Conservation (phyloP, 2,888 invertebrate genomes). For the Athrips mouffetella region DNA sequence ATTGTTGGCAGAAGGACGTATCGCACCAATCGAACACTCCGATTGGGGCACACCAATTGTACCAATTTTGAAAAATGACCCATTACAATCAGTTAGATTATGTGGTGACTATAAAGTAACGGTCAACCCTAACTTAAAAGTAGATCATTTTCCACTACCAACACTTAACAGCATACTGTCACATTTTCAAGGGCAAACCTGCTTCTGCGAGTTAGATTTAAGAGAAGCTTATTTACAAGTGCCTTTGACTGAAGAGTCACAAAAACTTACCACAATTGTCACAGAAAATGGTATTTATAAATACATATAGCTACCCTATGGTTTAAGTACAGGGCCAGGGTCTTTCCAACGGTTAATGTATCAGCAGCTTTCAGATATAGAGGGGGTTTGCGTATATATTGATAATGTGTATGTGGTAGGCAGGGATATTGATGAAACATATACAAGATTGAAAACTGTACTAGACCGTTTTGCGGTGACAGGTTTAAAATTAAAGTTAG, state of each 20-base stretch:
- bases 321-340: slow-evolving; percentile 19
- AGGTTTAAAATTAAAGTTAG: slow-evolving; percentile 14
- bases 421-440: slow-evolving; percentile 1
- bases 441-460: not conserved
- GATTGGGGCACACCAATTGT: slow-evolving; percentile 29
- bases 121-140: slow-evolving; percentile 19
- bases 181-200: no score
- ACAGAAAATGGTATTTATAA: slow-evolving; percentile 20
- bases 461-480: slow-evolving; percentile 1
- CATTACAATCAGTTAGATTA: slow-evolving; percentile 26
- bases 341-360: slow-evolving; percentile 22
- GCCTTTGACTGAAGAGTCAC: slow-evolving; percentile 12
- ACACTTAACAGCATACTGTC: slow-evolving; percentile 7
- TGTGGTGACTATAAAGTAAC: slow-evolving; percentile 29
- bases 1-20: slow-evolving; percentile 16
- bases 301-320: slow-evolving; percentile 19
- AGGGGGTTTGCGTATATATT: slow-evolving; percentile 15
- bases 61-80: slow-evolving; percentile 25
- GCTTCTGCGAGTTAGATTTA: slow-evolving; percentile 24
- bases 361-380: slow-evolving; percentile 12
- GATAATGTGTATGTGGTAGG: slow-evolving; percentile 13
- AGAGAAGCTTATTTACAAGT: slow-evolving; percentile 25
- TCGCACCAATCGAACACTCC: slow-evolving; percentile 19
- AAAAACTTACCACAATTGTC: slow-evolving; percentile 19
- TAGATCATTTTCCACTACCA: slow-evolving; percentile 4